A percentile compares a stretch with the other conserved stretches of the same genome.
These are phyloP conservation scores for Drosophila bipectinata DNA, from an alignment of 1,140 invertebrate species.

Conservation along the genomic window DNA sequence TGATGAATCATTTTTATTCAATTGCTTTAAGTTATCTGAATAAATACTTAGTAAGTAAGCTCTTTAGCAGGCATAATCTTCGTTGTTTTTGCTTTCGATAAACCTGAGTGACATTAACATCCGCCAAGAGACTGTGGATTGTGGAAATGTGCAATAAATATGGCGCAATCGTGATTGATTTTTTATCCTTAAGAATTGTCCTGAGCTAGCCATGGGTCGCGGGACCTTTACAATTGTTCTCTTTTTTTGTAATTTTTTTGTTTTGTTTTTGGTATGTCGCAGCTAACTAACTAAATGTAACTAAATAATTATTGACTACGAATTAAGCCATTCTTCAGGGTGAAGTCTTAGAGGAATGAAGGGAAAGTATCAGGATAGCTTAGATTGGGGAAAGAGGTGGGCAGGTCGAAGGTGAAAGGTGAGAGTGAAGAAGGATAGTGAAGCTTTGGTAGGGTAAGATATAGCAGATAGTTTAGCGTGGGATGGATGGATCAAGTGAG, in stretches of 20 bases:
- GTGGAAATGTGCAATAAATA: constrained; percentile 73
- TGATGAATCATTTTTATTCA: constrained; percentile 80
- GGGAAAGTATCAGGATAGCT: not conserved
- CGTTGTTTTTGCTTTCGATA: constrained; percentile 45
- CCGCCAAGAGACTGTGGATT: constrained; percentile 53
- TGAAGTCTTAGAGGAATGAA: constrained; percentile 48
- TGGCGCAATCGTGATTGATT: constrained; percentile 65
- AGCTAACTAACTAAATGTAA: constrained; percentile 79
- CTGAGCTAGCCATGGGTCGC: constrained; percentile 64
- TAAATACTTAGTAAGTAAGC: constrained; percentile 75
- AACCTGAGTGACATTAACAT: constrained; percentile 70
- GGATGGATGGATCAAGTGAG: constrained; percentile 23
- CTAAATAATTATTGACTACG: constrained; percentile 81
- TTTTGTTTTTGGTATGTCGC: constrained; percentile 73
- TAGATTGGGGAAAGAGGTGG: constrained; percentile 7
- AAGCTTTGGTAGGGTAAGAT: constrained; percentile 33
- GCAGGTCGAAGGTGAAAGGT: not conserved
- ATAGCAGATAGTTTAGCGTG: constrained; percentile 38
- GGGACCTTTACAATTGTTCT: constrained; percentile 26
- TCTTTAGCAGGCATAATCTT: constrained; percentile 69
- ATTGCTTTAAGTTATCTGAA: constrained; percentile 76
- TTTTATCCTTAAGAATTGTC: constrained; percentile 68
- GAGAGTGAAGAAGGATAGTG: constrained; percentile 16
- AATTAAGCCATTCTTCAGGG: constrained; percentile 72
- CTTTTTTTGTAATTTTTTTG: constrained; percentile 43